Evolutionary conservation across 2,797 vertebrate genomes (phyloP), one percentile per base, ranked within the genome.

Genomic region (Chloroceryle amazona): DNA sequence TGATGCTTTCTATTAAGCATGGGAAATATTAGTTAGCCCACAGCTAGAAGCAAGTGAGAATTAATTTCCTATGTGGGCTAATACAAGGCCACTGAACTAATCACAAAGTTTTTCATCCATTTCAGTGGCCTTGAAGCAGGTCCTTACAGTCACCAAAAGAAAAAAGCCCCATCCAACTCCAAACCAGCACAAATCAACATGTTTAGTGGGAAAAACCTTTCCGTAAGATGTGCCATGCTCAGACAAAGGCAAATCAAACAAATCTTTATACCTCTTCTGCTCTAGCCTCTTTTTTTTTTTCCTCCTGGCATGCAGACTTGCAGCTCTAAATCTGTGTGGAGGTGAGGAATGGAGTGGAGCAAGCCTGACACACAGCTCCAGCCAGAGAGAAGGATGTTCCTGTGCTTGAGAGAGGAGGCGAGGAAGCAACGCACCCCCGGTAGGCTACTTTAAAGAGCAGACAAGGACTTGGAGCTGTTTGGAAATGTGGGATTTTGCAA

Each of bases 311-410:
- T 46, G 29, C 54, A 35, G 23, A 55, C 81, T 28, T 71, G 57
- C 1, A 2, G 26, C 35, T 73, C 18, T 2, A 0, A 74, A 86
- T 8, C 26, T n/a, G 1, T 33, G 14, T 2, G 2, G 25, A 57
- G 11, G 33, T 61, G 31, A 76, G n/a, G n/a, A 88, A 29, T 0
- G 0, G 23, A 25, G 46, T 49, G 23, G 46, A 89, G 42, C 13
- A 54, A 82, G 52, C 19, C 61, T 81, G 26, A 20, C 8, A 9
- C 23, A 1, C 3, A 90, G 52, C 52, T 13, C 44, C 2, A 0
- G 4, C 18, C 7, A 7, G 67, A 68, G 44, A 2, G 10, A 39
- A 29, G 14, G 18, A 5, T 3, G 0, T 57, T 66, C n/a, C 65
- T 1, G 1, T 19, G 25, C 35, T 55, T 62, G 26, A 72, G 44